phyloP scores from a whole-genome alignment of 1,140 invertebrate species.

The Drosophila orosa region DNA sequence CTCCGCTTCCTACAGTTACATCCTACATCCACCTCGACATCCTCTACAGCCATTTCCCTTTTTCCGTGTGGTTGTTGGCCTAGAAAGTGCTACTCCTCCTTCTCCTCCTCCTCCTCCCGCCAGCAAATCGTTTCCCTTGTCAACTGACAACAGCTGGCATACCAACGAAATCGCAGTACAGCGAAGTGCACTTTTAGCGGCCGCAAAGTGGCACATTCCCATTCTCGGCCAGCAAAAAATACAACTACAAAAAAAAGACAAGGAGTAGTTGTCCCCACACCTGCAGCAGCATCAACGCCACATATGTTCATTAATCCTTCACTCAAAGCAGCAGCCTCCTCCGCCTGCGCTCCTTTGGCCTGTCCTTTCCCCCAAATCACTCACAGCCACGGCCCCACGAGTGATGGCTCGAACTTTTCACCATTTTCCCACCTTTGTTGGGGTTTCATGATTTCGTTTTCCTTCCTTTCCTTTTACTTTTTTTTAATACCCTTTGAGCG shows the following conservation, averaged over 20 bases:
- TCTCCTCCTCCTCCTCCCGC: no score
- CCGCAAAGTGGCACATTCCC: conserved; percentile 61
- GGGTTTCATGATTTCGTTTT: not conserved
- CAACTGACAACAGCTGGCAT: conserved; percentile 59
- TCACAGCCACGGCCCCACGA: conserved; percentile 52
- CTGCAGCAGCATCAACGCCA: not conserved
- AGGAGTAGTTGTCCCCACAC: conserved; percentile 15
- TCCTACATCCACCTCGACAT: conserved; percentile 1
- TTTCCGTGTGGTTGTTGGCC: conserved; percentile 36
- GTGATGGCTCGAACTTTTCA: conserved; percentile 43
- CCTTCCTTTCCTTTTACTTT: not conserved
- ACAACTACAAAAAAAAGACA: conserved; percentile 5
- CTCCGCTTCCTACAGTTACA: conserved; percentile 1
- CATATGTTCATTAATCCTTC: conserved; percentile 77
- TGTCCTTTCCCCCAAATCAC: conserved; percentile 67
- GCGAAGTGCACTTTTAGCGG: conserved; percentile 75
- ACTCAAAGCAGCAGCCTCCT: conserved; percentile 56
- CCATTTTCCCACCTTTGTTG: conserved; percentile 28
- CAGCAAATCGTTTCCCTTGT: conserved; percentile 58
- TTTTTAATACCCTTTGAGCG: conserved; percentile 5
- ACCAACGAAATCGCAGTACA: conserved; percentile 63
- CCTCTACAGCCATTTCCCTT: conserved; percentile 8
- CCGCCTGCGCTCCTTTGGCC: conserved; percentile 15
- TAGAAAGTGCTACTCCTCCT: conserved; percentile 21
- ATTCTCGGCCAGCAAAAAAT: conserved; percentile 5